Evolutionary conservation across 1,140 invertebrate genomes (phyloP), one percentile per base, ranked within the genome.

Genomic region (Portunus trituberculatus): DNA sequence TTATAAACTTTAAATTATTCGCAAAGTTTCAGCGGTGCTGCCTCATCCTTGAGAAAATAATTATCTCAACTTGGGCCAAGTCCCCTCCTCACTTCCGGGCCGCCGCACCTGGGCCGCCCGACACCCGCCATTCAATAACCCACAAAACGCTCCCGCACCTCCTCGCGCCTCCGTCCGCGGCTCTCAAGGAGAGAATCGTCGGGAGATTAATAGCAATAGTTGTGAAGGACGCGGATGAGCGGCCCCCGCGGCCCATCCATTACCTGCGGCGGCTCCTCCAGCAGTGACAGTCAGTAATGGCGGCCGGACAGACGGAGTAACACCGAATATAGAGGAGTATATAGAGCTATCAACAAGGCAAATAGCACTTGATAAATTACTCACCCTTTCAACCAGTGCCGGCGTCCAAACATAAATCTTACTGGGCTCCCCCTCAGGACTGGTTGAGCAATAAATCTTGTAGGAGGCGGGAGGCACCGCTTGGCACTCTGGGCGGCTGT

Each of bases 331-430:
- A 92, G 83, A 95, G 46, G 90, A 95, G 90, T 88, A 93, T 95
- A 95, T 95, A 95, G 91, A 95, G 94, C 94, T 95, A 95, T 95
- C 94, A 95, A 95, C 94, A 95, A 95, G 94, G 94, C 94, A 95
- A 95, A 95, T 95, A 95, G 94, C 94, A 95, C 94, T 95, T 95
- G 94, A 95, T 95, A 95, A 95, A 95, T 95, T 95, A 95, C 94
- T 95, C 84, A 95, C 94, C 94, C 94, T 93, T 95, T 95, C 94
- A 95, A 95, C 94, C 94, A 95, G 94, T 95, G 94, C 94, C 91
- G 94, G 94, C 94, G 90, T 95, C 91, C 94, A 92, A 92, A 95
- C 94, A 95, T 95, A 95, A 95, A 95, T 95, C 94, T 95, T 95
- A 92, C 31, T 76, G 48, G 87, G 59, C 46, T 32, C 93, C 90